Percentiles rank a stretch among this genome's conserved stretches.
These are phyloP conservation scores for Urophycis tenuis DNA, from an alignment of 2,797 vertebrate genomes.

Conservation along the genomic window DNA sequence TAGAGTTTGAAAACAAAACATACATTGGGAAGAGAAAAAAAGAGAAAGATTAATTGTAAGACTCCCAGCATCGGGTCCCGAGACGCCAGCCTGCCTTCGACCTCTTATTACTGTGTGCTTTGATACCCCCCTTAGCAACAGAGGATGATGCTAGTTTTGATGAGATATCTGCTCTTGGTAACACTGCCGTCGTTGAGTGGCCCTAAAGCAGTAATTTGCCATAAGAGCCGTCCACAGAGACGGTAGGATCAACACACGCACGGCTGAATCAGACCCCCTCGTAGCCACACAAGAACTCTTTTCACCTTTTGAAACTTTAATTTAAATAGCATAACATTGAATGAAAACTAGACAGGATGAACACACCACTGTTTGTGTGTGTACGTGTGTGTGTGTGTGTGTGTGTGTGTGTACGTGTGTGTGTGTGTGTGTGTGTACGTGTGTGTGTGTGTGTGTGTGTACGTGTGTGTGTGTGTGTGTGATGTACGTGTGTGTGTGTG, in stretches of 20 bases:
- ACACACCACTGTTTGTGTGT: not conserved
- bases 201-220: constrained; percentile 50
- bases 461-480: too few relatives aligned
- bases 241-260: constrained; percentile 21
- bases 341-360: not conserved
- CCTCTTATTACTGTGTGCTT: constrained; percentile 55
- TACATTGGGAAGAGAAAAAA: not conserved
- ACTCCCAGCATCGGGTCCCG: constrained; percentile 34
- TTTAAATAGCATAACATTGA: not conserved
- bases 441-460: not conserved
- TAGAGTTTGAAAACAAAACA: not conserved
- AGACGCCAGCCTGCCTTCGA: constrained; percentile 30
- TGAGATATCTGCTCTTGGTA: constrained; percentile 60
- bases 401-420: not conserved
- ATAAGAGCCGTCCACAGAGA: constrained; percentile 36
- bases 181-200: constrained; percentile 52
- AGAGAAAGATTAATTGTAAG: constrained; percentile 16
- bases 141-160: constrained; percentile 56
- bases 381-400: constrained; percentile 10
- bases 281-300: not conserved
- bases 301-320: not conserved
- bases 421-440: not conserved
- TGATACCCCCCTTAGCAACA: constrained; percentile 52
- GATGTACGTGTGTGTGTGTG: too few relatives aligned
- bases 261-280: not conserved